Base-by-base conservation (phyloP, 2,797 vertebrate genomes). In the Karalla daura region DNA sequence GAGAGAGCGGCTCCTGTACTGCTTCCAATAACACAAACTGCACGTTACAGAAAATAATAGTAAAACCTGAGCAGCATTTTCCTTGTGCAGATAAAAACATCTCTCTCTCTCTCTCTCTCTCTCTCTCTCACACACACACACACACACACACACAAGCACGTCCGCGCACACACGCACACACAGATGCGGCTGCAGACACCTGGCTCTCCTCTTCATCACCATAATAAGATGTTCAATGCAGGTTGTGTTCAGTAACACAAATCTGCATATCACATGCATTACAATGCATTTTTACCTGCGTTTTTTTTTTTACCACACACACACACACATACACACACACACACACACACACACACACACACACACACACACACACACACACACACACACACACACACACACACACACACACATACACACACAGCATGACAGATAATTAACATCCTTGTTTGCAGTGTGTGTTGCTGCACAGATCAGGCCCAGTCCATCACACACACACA, bases 381-480 rank as follows among this genome's bases (percentile, higher is more conserved):
- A 63, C 25, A 52, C 41, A 51, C 20, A 63, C 27, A 43, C 28
- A 23, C 21, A 49, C 20, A 17, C 27, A 40, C 50, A 67, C 37
- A 50, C 50, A 45, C 40, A 52, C 10, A 39, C 25, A 43, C 25
- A 17, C 40, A 47, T 46, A 61, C 32, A 65, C 37, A 45, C 45
- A 23, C 46, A 55, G 2, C 18, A 7, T 13, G 3, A 36, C 17
- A 24, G 39, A 25, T 28, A 63, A 58, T 60, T 40, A 45, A 68
- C 59, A 66, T 64, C 63, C 30, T 44, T 69, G 71, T 66, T 50
- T 55, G 33, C 60, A 55, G 25, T 44, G 47, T 32, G 4, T 62
- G 63, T 55, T 68, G 70, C 63, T 78, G 67, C 56, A 50, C 71
- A 63, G 10, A 63, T 35, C 0, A 39, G 77, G 70, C 77, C 74